These are phyloP conservation scores for Thripadectes ignobilis DNA, from an alignment of 2,797 vertebrate species.

Conservation along the genomic window DNA sequence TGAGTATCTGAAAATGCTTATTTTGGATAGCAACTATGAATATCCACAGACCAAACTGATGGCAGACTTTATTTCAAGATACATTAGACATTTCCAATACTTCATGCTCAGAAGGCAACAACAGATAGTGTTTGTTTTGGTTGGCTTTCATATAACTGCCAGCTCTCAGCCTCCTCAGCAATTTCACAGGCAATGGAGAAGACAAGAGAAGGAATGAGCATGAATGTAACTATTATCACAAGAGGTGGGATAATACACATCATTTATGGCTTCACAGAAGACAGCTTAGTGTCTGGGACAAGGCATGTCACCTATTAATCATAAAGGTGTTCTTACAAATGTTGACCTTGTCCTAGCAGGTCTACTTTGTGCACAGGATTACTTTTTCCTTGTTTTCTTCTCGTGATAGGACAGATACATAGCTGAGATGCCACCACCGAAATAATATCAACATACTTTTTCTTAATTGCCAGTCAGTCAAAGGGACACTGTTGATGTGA, in stretches of 20 bases:
- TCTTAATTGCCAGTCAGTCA: neutral
- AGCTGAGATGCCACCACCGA: neutral
- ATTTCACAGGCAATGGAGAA: neutral
- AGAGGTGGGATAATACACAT: neutral
- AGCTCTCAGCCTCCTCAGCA: neutral
- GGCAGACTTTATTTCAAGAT: constrained; percentile 33
- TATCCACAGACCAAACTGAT: constrained; percentile 39
- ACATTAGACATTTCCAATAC: constrained; percentile 7
- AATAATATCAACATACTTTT: neutral
- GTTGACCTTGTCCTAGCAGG: neutral
- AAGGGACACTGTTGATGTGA: neutral
- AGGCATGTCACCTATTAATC: neutral
- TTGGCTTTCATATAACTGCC: constrained; percentile 8
- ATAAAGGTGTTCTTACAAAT: neutral
- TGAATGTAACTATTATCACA: neutral
- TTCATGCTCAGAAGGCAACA: constrained; percentile 1
- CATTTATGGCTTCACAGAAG: neutral
- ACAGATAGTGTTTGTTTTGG: constrained; percentile 26
- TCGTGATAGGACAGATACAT: neutral
- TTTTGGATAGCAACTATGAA: constrained; percentile 29
- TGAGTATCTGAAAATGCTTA: constrained; percentile 36
- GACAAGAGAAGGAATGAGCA: neutral
- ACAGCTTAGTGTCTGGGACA: neutral
- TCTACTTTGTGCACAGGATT: neutral
- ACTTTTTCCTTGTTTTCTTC: neutral